Base-by-base conservation (phyloP, 1,140 invertebrate species). In the Samia ricini region DNA sequence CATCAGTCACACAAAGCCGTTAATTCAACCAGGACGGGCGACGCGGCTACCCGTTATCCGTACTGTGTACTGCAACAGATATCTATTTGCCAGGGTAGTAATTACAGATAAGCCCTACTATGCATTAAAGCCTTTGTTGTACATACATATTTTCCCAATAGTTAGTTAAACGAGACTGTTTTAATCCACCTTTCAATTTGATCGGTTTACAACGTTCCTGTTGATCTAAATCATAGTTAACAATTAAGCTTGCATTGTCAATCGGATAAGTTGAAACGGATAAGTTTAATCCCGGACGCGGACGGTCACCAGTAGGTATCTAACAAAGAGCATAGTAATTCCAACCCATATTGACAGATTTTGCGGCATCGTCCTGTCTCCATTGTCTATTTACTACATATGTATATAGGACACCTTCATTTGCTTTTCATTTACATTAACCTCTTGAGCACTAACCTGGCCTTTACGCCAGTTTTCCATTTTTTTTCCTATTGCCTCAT, bases 261-360 rank as follows among this genome's bases (percentile, higher is more conserved):
- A 85, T 85, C 82, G 82, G 83, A 85, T 85, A 79, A 82, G 76
- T 71, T 79, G 78, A 77, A 81, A 82, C 65, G 72, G 64, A 59
- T n/a, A n/a, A n/a, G n/a, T 71, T 73, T 73, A 78, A 73, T 73
- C 72, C 79, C 73, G 76, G 77, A 80, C 76, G n/a, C n/a, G 77
- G 79, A 72, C 65, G 76, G 67, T 78, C 84, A 87, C 85, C 81
- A 87, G 74, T 60, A 59, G 12, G n/a, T 42, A 42, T 15, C 33
- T 15, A 42, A 69, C 68, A 81, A 78, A 81, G 85, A 81, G 72
- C 81, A 74, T 71, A 65, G 77, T 85, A 83, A 87, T 42, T 42
- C 33, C 10, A 15, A 8, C 33, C 66, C 75, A 75, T 86, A 86
- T 84, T 86, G 83, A 86, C 81, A 81, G 80, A 79, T 68, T 70